Percentiles rank a stretch among this genome's conserved stretches.
Evolutionary conservation across 2,113 vertebrate genomes (phyloP).

Genomic region (Lanius ludovicianus): DNA sequence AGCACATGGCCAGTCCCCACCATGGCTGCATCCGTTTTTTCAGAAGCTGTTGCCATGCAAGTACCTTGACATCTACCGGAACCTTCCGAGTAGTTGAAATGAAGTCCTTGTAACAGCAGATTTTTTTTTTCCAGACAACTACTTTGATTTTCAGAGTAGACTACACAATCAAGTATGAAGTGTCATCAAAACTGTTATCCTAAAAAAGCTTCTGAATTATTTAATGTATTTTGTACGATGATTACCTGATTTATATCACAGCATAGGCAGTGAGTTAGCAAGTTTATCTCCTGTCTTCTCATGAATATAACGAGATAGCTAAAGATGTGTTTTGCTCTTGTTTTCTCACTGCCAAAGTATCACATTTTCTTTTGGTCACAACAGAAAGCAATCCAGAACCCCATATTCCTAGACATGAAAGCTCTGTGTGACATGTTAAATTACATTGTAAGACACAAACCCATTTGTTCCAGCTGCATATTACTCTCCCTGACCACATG

Average conservation of each 20-base stretch:
- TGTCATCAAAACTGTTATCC: background rate
- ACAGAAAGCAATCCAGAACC: background rate
- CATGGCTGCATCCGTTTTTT: fast-evolving
- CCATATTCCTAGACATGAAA: background rate
- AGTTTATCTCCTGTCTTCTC: background rate
- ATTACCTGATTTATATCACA: background rate
- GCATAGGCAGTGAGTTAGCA: background rate
- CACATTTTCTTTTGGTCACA: background rate
- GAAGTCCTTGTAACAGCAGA: background rate
- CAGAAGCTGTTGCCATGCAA: background rate
- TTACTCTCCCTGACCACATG: background rate
- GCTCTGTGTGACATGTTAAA: fast-evolving
- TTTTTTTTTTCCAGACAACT: background rate
- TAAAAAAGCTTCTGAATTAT: background rate
- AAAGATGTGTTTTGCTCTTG: background rate
- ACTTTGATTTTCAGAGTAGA: background rate
- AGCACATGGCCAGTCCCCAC: fast-evolving
- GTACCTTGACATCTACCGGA: background rate
- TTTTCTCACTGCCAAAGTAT: background rate
- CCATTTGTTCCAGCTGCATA: background rate
- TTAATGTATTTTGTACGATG: background rate
- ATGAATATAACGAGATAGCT: fast-evolving
- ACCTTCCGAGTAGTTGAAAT: background rate
- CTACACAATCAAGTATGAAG: background rate
- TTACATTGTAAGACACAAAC: background rate